Base-by-base conservation (phyloP, 2,113 vertebrate genomes). In the Lagopus muta region DNA sequence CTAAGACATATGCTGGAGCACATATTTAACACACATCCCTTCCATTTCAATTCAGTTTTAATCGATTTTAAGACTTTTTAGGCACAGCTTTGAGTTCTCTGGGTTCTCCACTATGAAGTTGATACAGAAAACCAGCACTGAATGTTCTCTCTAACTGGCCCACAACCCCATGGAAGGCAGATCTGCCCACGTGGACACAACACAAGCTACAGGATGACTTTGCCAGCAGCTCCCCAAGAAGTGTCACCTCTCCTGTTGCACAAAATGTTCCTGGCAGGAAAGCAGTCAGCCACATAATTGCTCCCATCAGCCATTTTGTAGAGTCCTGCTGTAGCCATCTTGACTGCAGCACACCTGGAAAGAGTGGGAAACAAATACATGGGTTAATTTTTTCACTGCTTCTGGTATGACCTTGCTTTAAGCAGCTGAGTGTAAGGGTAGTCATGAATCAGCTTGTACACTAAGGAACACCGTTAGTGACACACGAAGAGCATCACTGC, bases 231-330 rank as follows among this genome's bases (percentile, higher is more conserved):
- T 4, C 45, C 36, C 20, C 9, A 32, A 36, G 45, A 52, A 66
- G 52, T 3, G 32, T 76, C 92, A 98, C 98, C 98, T 62, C 96
- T 95, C 4, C 86, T 96, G 11, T 79, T 50, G n/a, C 60, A 71
- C 74, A 96, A 92, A 60, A 97, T 82, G 40, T 62, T 97, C 88
- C 97, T 96, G 65, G 97, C 96, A n/a, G 98, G 98, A 92, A 98
- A 98, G 95, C 97, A 95, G 58, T 97, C 97, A 18, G 55, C 90
- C 14, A 95, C 50, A 70, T 57, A 94, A 52, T 71, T 96, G 45
- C 92, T 96, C 60, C 96, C 97, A 34, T 93, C 89, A 36, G 97
- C 97, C 58, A 95, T 55, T 80, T 97, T 98, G 91, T 95, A 96
- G n/a, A 92, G 70, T 13, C 89, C 88, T 6, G 82, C 61, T 10